Base-by-base conservation (phyloP, 2,888 invertebrate species). In the Andrena trimmerana region DNA sequence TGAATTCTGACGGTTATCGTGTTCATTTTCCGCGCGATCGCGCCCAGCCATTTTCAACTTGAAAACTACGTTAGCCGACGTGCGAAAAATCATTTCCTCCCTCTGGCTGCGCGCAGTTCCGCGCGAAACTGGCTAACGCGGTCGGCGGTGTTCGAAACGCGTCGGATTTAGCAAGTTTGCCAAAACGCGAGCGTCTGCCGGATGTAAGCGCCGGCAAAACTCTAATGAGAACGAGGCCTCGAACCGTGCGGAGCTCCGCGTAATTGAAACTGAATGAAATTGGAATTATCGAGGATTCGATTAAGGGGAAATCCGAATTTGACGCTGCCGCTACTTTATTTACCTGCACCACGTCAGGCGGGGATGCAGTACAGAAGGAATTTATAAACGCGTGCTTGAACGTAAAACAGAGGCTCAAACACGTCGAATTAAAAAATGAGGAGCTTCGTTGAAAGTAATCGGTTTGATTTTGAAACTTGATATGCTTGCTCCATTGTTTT, bases 221-320 rank as follows among this genome's bases (percentile, higher is more conserved):
- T 79, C 65, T 76, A 68, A 76, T 69, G 76, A 76, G 76, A 76
- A 70, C 59, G 59, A 63, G 76, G 69, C 68, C 65, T 78, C 79
- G 68, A 79, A 79, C 63, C 62, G 57, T 69, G 50, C 63, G 50
- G 33, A 74, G 69, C 68, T 65, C 78, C 63, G 42, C n/a, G 52
- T 75, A 69, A 79, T 76, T 79, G 65, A 65, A 76, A 70, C 69
- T 74, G 68, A 74, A 68, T 63, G 69, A 78, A 79, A 74, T 67
- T 60, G 48, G 50, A 74, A 75, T 79, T 79, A 79, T 65, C 75
- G 78, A 33, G 69, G 69, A 79, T 75, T 70, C 59, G 65, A 79
- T 79, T 79, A 79, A 76, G 54, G 31, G 57, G 16, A 63, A 63
- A 70, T 65, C 70, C 59, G 76, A 69, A 76, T 76, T 57, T 70